Conservation (phyloP, 2,113 vertebrate species). For the Hemichromis elongatus region DNA sequence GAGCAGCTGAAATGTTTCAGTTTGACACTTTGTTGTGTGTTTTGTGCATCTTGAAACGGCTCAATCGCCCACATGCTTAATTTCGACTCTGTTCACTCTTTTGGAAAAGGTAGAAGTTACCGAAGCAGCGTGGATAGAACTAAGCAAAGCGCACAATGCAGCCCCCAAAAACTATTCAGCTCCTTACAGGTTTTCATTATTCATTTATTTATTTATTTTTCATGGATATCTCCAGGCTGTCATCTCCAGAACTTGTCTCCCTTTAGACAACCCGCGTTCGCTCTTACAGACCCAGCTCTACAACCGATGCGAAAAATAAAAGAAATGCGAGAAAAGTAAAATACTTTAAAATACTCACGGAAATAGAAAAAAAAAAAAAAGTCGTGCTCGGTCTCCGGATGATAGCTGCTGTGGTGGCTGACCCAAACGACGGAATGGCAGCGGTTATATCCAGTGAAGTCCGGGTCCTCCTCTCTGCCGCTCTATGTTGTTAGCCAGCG, state of each 20-base stretch:
- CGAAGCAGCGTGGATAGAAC: not conserved
- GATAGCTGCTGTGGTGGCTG: not conserved
- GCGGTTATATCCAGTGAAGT: constrained; percentile 42
- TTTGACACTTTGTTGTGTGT: not conserved
- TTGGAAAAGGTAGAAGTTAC: not conserved
- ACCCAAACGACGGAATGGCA: constrained; percentile 15
- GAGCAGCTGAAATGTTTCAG: not conserved
- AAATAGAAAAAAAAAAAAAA: not conserved
- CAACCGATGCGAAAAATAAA: not conserved
- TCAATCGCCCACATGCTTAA: not conserved
- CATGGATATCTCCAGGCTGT: not conserved
- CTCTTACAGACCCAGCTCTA: not conserved
- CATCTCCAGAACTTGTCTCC: constrained; percentile 1
- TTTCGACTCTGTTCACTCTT: not conserved
- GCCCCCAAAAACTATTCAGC: not conserved
- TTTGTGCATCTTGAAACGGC: not conserved
- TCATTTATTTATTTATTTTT: not conserved
- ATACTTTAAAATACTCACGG: constrained; percentile 31
- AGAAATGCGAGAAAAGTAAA: not conserved
- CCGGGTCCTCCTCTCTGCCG: constrained; percentile 12
- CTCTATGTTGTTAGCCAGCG: constrained; percentile 13
- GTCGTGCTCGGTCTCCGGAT: not conserved
- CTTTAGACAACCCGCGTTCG: not conserved
- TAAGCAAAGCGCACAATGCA: not conserved
- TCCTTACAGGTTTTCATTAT: not conserved